Percentiles rank a stretch among this genome's conserved stretches.
These are phyloP conservation scores for Anguilla obscura DNA, from an alignment of 2,797 vertebrate species.

Conservation along the genomic window DNA sequence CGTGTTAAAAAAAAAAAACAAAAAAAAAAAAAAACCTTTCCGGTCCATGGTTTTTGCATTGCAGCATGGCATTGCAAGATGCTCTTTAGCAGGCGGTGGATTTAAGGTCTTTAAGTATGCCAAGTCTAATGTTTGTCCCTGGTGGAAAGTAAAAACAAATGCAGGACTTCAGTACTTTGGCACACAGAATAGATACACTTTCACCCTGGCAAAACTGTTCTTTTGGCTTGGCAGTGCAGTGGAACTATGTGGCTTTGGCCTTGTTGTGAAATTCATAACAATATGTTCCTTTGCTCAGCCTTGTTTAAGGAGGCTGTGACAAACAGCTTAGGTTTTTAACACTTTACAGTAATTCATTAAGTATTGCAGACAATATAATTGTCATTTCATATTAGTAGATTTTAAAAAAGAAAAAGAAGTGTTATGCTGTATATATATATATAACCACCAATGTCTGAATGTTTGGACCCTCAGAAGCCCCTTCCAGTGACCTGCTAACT, in stretches of 20 bases:
- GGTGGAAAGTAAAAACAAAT: slow-evolving; percentile 11
- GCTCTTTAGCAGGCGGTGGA: neutral
- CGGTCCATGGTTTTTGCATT: neutral
- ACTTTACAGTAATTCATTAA: neutral
- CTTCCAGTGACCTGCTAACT: too few relatives aligned
- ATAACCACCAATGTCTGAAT: neutral
- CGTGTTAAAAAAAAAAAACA: neutral
- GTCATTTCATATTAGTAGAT: neutral
- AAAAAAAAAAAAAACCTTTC: neutral
- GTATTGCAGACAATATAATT: neutral
- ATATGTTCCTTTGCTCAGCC: slow-evolving; percentile 14
- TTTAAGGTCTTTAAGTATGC: slow-evolving; percentile 2
- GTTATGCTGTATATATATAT: neutral
- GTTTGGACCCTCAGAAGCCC: neutral
- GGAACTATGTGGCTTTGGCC: slow-evolving; percentile 14
- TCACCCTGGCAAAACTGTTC: slow-evolving; percentile 4
- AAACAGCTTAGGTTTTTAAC: neutral
- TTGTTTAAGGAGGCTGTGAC: neutral
- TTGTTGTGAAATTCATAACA: slow-evolving; percentile 22
- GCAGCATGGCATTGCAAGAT: slow-evolving; percentile 5
- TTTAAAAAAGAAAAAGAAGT: neutral
- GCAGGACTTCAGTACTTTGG: neutral
- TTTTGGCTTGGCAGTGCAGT: neutral
- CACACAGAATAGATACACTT: neutral
- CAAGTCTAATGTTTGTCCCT: slow-evolving; percentile 1